A percentile compares a stretch with the other conserved stretches of the same genome.
Conservation (phyloP, 2,113 vertebrate genomes). For the Talpa occidentalis region DNA sequence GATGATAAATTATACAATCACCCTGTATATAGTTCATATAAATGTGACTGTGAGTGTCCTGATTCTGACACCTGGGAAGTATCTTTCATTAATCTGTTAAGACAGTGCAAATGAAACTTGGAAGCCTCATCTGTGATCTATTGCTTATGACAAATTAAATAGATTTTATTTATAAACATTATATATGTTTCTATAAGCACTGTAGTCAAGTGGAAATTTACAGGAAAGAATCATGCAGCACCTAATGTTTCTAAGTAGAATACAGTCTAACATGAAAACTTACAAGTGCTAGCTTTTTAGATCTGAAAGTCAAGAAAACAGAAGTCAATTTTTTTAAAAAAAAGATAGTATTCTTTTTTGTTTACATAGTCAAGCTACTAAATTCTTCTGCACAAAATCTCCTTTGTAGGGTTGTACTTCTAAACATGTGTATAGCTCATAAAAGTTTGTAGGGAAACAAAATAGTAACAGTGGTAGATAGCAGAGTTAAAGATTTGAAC, state of each 20-base stretch:
- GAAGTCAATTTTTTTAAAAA: neutral
- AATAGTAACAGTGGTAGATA: neutral
- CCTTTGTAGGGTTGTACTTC: neutral
- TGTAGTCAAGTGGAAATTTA: neutral
- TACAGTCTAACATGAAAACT: neutral
- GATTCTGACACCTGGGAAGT: neutral
- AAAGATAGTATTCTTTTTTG: neutral
- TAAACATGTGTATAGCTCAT: neutral
- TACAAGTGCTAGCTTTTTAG: neutral
- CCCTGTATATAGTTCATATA: neutral
- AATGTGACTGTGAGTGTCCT: neutral
- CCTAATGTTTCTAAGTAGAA: neutral
- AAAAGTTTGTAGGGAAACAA: neutral
- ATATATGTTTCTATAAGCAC: neutral
- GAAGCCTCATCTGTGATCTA: neutral
- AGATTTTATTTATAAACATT: neutral
- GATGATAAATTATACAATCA: conserved; percentile 46
- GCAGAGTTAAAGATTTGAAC: neutral
- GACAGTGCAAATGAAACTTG: neutral
- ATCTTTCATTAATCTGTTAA: conserved; percentile 30
- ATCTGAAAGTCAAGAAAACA: neutral
- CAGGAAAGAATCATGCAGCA: neutral
- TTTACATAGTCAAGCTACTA: neutral
- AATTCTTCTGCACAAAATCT: neutral
- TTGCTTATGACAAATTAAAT: neutral